Conservation (phyloP, 2,113 vertebrate species). For the Otolemur garnettii region DNA sequence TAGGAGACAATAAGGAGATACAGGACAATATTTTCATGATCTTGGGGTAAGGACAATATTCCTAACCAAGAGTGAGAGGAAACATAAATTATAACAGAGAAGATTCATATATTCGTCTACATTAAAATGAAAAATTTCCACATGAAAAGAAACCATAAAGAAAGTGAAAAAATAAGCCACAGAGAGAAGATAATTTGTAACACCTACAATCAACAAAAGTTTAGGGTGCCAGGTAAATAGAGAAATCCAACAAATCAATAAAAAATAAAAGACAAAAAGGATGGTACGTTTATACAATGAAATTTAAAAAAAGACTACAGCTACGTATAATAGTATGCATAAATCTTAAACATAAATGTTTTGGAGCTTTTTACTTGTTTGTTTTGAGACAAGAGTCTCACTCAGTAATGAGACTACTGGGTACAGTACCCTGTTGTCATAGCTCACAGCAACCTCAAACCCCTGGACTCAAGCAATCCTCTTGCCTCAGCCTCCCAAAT, state of each 20-base stretch:
- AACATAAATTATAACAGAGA: constrained; percentile 30
- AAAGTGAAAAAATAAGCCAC: neutral
- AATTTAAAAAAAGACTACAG: neutral
- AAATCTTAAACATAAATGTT: neutral
- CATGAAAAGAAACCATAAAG: constrained; percentile 44
- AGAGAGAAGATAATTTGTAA: constrained; percentile 14
- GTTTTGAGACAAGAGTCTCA: too few relatives aligned
- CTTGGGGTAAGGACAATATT: neutral
- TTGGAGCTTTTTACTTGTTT: too few relatives aligned
- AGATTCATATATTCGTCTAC: neutral
- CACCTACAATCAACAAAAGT: neutral
- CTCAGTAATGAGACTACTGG: too few relatives aligned
- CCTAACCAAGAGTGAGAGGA: neutral
- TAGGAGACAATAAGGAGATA: neutral
- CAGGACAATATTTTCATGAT: neutral
- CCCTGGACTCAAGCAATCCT: too few relatives aligned
- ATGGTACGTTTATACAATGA: neutral
- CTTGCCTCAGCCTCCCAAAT: too few relatives aligned
- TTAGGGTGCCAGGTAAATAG: constrained; percentile 11
- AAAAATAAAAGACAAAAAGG: neutral
- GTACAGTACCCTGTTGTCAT: too few relatives aligned
- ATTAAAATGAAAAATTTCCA: neutral
- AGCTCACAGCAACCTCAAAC: too few relatives aligned
- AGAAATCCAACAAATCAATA: constrained; percentile 27
- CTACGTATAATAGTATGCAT: neutral